phyloP scores from a whole-genome alignment of 2,797 vertebrate species.

The Sternotherus odoratus region DNA sequence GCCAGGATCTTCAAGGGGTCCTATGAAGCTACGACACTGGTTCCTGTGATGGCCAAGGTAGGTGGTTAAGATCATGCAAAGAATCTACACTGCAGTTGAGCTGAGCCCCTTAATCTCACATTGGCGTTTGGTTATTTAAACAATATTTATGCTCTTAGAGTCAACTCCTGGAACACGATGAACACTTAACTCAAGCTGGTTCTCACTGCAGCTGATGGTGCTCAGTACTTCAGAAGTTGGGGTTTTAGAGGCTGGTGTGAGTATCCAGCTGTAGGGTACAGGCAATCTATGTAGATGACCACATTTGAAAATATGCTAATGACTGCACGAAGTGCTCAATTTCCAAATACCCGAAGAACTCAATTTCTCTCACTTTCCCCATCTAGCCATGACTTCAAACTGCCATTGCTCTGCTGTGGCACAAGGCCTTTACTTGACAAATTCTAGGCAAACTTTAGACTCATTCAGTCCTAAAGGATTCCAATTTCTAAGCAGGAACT shows the following conservation, averaged over 20 bases:
- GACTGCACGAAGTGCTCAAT: background rate
- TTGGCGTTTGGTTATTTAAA: background rate
- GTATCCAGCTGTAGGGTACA: background rate
- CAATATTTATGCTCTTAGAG: background rate
- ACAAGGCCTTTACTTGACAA: constrained; percentile 59
- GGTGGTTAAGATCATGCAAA: background rate
- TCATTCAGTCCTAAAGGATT: constrained; percentile 55
- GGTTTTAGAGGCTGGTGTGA: background rate
- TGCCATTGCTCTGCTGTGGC: constrained; percentile 29
- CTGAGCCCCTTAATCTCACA: background rate
- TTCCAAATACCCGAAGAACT: constrained; percentile 10
- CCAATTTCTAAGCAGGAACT: constrained; percentile 53
- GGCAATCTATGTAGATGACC: rapidly evolving
- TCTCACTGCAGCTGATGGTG: background rate
- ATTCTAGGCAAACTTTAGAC: constrained; percentile 36
- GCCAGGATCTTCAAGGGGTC: background rate
- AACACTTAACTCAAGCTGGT: background rate
- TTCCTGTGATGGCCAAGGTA: background rate
- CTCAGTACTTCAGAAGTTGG: background rate
- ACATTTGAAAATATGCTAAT: background rate
- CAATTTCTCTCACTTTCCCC: background rate
- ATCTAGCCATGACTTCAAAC: constrained; percentile 10
- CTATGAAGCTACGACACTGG: background rate
- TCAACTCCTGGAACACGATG: background rate
- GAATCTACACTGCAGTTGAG: background rate